Percentiles rank a stretch among this genome's conserved stretches.
These are phyloP conservation scores for Dione vanillae DNA, from an alignment of 2,888 invertebrate genomes.

Conservation along the genomic window DNA sequence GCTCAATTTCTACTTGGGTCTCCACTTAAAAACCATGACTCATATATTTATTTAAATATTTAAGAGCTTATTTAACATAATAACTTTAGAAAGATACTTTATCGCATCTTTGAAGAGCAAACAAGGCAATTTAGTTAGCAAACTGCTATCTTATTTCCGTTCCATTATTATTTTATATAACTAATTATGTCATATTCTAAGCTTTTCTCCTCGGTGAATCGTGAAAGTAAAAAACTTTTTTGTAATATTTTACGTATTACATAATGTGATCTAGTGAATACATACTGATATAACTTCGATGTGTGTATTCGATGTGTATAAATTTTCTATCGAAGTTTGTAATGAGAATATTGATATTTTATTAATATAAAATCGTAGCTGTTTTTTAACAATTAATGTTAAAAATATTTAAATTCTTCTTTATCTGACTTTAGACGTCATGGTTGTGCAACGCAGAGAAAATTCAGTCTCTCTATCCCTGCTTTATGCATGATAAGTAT, in stretches of 20 bases:
- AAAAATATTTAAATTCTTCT: too few species aligned
- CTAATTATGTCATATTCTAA: not conserved
- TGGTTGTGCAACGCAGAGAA: too few species aligned
- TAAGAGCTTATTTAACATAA: not conserved
- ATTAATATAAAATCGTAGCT: too few species aligned
- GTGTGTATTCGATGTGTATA: too few species aligned
- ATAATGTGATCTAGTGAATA: not conserved
- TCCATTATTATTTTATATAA: conserved; percentile 26
- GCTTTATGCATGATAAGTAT: too few species aligned
- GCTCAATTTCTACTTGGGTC: not conserved
- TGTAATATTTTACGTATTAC: conserved; percentile 7
- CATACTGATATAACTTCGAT: too few species aligned
- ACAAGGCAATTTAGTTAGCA: conserved; percentile 7
- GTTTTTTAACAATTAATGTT: too few species aligned
- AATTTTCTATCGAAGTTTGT: too few species aligned
- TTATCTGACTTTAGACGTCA: too few species aligned
- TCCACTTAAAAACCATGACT: conserved; percentile 7
- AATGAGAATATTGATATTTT: too few species aligned
- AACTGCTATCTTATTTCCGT: conserved; percentile 1
- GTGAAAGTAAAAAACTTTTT: conserved; percentile 9
- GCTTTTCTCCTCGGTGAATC: conserved; percentile 5
- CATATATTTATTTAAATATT: not conserved
- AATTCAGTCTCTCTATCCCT: too few species aligned
- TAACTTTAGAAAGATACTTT: conserved; percentile 6
- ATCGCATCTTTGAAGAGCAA: conserved; percentile 5